Conservation (phyloP, 2,797 vertebrate genomes). For the Strix occidentalis region DNA sequence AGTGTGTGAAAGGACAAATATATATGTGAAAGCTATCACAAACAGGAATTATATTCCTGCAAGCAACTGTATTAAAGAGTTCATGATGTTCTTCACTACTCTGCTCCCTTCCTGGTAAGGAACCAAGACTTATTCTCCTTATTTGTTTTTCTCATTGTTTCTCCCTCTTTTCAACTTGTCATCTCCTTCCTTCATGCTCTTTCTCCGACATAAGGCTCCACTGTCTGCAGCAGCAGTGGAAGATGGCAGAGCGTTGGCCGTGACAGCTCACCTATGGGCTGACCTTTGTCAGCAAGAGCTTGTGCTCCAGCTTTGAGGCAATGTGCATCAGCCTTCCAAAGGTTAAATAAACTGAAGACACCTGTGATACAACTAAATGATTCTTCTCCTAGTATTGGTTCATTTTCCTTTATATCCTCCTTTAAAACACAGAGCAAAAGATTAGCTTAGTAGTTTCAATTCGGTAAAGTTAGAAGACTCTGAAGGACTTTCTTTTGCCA, state of each 20-base stretch:
- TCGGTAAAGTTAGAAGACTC: neutral
- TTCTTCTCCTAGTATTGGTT: neutral
- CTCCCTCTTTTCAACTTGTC: neutral
- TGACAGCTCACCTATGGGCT: rapidly evolving
- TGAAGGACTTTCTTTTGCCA: neutral
- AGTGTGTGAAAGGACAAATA: neutral
- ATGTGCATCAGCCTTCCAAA: neutral
- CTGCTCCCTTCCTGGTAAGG: neutral
- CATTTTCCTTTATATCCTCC: neutral
- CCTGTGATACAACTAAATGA: neutral
- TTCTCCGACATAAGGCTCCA: neutral
- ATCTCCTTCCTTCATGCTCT: rapidly evolving
- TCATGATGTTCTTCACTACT: neutral
- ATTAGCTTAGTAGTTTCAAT: neutral
- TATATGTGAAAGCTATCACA: neutral
- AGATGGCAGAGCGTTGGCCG: neutral
- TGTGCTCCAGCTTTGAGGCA: neutral
- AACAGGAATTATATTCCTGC: neutral
- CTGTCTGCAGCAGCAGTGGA: neutral
- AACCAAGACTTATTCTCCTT: neutral
- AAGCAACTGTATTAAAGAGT: neutral
- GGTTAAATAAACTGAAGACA: neutral
- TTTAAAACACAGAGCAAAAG: neutral
- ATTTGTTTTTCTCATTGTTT: neutral
- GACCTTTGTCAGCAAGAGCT: neutral